phyloP scores from a whole-genome alignment of 2,888 invertebrate species.

The Pyrrhosoma nymphula region DNA sequence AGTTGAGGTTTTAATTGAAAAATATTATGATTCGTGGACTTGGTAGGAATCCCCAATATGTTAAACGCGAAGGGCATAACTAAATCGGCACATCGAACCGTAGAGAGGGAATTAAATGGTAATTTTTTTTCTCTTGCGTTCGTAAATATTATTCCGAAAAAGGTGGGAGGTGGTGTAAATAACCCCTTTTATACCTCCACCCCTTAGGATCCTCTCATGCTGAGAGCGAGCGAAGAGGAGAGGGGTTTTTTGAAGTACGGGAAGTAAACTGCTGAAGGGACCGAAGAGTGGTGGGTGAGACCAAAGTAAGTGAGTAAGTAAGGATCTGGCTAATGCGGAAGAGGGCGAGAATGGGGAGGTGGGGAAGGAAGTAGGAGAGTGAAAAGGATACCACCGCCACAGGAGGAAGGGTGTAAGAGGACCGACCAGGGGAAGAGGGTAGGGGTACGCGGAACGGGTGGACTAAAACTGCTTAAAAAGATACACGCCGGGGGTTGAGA shows the following conservation, averaged over 20 bases:
- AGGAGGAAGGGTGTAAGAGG: not conserved
- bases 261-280: not conserved
- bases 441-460: not conserved
- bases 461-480: constrained; percentile 22
- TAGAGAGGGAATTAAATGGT: too few species aligned
- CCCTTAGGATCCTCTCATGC: not conserved
- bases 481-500: not conserved
- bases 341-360: not conserved
- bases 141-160: too few species aligned
- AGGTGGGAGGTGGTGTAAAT: too few species aligned
- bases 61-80: too few species aligned
- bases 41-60: too few species aligned
- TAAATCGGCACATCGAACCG: too few species aligned
- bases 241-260: not conserved
- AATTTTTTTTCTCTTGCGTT: too few species aligned
- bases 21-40: too few species aligned
- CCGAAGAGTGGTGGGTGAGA: not conserved
- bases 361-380: not conserved
- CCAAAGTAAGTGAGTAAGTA: not conserved
- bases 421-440: not conserved
- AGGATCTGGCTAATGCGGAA: not conserved
- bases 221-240: not conserved
- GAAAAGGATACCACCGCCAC: not conserved
- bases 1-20: too few species aligned
- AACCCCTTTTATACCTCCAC: too few species aligned